Conservation (phyloP, 2,888 invertebrate genomes). For the Cerastis leucographa region DNA sequence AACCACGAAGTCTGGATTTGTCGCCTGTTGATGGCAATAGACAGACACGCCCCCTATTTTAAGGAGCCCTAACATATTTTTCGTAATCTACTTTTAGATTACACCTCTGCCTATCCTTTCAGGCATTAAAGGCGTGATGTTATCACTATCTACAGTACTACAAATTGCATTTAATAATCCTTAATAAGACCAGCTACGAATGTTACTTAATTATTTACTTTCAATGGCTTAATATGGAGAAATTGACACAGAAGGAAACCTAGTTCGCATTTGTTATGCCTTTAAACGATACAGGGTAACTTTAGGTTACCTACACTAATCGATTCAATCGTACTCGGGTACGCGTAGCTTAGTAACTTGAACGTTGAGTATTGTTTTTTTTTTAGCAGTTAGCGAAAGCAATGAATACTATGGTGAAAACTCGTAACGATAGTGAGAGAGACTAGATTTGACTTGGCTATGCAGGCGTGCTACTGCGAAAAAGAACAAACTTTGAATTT, state of each 20-base stretch:
- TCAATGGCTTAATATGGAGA: constrained; percentile 25
- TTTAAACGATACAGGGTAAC: constrained; percentile 14
- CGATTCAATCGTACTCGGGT: constrained; percentile 9
- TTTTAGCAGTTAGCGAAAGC: background rate
- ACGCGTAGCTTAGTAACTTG: constrained; percentile 10
- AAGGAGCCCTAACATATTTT: background rate
- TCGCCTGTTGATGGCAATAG: background rate
- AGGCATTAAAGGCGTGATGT: background rate
- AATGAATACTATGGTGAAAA: background rate
- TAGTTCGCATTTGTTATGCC: constrained; percentile 30
- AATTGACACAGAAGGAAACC: constrained; percentile 16
- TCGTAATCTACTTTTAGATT: background rate
- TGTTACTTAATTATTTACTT: constrained; percentile 38
- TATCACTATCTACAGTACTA: constrained; percentile 1
- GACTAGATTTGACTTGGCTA: too few species aligned
- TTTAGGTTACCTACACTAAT: constrained; percentile 22
- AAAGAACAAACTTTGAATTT: too few species aligned
- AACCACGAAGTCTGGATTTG: background rate
- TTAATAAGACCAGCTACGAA: constrained; percentile 9
- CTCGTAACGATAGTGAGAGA: too few species aligned
- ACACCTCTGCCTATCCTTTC: background rate
- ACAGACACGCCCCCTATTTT: fast-evolving
- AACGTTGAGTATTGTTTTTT: background rate
- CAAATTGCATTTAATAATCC: constrained; percentile 41
- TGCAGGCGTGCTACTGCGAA: too few species aligned